These are phyloP conservation scores for Sebastes vulpes DNA, from an alignment of 2,797 vertebrate genomes.

Conservation along the genomic window DNA sequence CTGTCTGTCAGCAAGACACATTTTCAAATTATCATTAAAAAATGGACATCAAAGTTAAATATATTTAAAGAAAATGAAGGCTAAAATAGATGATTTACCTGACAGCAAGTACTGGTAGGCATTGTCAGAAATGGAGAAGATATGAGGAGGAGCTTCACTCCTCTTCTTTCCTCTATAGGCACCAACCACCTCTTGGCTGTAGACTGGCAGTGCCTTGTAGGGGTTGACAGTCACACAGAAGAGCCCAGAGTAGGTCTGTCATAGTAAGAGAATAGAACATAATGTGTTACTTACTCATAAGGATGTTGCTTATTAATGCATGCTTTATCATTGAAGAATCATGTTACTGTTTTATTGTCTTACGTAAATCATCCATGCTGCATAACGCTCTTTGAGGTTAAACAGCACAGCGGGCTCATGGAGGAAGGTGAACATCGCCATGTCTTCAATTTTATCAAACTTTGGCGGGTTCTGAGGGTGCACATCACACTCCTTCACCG, in stretches of 20 bases:
- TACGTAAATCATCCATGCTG: constrained; percentile 92
- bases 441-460: constrained; percentile 95
- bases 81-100: constrained; percentile 54
- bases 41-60: background rate
- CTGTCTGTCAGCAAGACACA: constrained; percentile 78
- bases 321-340: background rate
- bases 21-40: background rate
- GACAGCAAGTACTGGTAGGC: constrained; percentile 84
- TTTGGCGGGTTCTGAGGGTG: constrained; percentile 88
- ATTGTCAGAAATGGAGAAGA: constrained; percentile 91
- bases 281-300: background rate
- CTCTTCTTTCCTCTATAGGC: constrained; percentile 93
- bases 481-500: constrained; percentile 87
- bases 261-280: background rate
- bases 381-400: constrained; percentile 94
- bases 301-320: background rate
- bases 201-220: constrained; percentile 92
- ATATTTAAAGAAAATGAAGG: background rate
- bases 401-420: constrained; percentile 92
- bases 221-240: constrained; percentile 91
- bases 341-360: background rate
- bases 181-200: constrained; percentile 88
- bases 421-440: constrained; percentile 94
- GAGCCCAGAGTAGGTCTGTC: constrained; percentile 91
- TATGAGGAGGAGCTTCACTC: constrained; percentile 90